Conservation (phyloP, 2,888 invertebrate species). For the Epirrhoe alternata region DNA sequence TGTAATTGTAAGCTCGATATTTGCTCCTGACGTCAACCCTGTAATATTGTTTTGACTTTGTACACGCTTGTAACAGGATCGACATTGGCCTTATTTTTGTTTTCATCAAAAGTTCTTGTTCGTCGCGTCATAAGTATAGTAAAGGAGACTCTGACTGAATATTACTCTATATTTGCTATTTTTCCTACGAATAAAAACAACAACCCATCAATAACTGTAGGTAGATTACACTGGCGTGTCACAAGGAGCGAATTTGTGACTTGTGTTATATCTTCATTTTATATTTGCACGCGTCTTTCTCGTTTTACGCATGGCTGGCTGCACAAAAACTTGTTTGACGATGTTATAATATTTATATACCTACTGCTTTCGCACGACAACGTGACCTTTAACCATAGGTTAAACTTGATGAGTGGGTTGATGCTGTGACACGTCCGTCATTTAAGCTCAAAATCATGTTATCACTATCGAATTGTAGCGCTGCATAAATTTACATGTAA, state of each 20-base stretch:
- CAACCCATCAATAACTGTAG: slow-evolving; percentile 50
- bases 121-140: slow-evolving; percentile 42
- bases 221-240: slow-evolving; percentile 44
- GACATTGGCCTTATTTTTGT: slow-evolving; percentile 48
- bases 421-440: slow-evolving; percentile 36
- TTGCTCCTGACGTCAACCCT: slow-evolving; percentile 40
- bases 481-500: slow-evolving; percentile 60
- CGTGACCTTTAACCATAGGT: slow-evolving; percentile 11
- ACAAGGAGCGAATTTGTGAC: slow-evolving; percentile 48
- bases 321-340: slow-evolving; percentile 17
- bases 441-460: slow-evolving; percentile 32
- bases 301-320: slow-evolving; percentile 16
- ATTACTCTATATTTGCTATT: slow-evolving; percentile 38
- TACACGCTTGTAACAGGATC: slow-evolving; percentile 35
- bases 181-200: slow-evolving; percentile 54
- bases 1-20: slow-evolving; percentile 22
- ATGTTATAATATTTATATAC: slow-evolving; percentile 2
- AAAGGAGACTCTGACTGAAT: slow-evolving; percentile 25
- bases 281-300: slow-evolving; percentile 37
- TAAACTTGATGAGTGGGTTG: slow-evolving; percentile 19
- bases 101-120: slow-evolving; percentile 45
- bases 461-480: slow-evolving; percentile 48
- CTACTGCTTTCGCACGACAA: neutral
- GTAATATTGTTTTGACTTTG: slow-evolving; percentile 45
- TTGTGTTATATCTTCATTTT: slow-evolving; percentile 37